Evolutionary conservation across 23 tunicate genomes (phyloP).

Genomic region (Corella eumyota): DNA sequence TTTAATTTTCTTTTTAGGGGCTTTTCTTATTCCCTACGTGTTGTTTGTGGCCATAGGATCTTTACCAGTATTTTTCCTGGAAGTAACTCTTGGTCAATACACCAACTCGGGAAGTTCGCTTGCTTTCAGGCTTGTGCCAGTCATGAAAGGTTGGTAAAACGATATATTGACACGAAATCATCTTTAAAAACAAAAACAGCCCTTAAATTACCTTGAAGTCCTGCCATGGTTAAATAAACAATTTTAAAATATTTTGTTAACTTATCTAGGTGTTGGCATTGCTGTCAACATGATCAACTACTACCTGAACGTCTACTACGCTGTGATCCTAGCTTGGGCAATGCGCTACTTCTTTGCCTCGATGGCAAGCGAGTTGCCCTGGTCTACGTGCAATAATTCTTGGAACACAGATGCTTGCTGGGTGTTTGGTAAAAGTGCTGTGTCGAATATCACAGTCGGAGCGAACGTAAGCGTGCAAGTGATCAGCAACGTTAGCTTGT

Average conservation of each 20-base stretch:
- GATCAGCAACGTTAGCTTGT: constrained; percentile 1
- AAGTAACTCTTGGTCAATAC: constrained; percentile 85
- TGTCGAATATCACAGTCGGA: background rate
- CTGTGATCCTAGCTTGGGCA: constrained; percentile 85
- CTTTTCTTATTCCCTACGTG: constrained; percentile 79
- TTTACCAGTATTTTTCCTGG: constrained; percentile 75
- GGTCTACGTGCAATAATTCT: constrained; percentile 67
- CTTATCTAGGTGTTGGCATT: constrained; percentile 67
- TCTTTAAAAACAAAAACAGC: too few relatives aligned
- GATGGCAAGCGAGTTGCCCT: constrained; percentile 62
- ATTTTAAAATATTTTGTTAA: too few relatives aligned
- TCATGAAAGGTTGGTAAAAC: constrained; percentile 86
- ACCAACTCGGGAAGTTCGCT: constrained; percentile 49
- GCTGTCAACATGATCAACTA: constrained; percentile 91
- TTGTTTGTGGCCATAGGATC: constrained; percentile 73
- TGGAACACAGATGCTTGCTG: constrained; percentile 70
- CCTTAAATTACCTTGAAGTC: too few relatives aligned
- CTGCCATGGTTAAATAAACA: too few relatives aligned
- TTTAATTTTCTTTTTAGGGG: too few relatives aligned
- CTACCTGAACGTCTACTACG: constrained; percentile 75
- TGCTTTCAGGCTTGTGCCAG: constrained; percentile 65
- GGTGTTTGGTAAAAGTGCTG: constrained; percentile 35
- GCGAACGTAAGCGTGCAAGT: background rate
- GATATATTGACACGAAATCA: too few relatives aligned
- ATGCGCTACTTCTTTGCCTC: constrained; percentile 82